Conservation (phyloP, 2,113 vertebrate species). For the Stegostoma tigrinum region DNA sequence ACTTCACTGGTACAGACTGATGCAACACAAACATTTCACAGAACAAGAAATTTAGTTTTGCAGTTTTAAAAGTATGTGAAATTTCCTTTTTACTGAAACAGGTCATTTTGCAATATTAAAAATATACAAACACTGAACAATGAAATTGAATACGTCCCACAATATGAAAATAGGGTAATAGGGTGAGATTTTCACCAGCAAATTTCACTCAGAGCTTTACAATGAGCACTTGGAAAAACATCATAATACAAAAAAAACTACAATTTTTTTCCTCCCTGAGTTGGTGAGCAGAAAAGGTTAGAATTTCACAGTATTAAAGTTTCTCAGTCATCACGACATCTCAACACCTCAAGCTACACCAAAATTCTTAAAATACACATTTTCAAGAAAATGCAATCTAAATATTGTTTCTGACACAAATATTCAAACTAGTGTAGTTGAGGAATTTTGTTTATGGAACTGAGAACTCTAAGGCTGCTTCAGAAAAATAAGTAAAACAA, state of each 20-base stretch:
- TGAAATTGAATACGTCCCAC: not conserved
- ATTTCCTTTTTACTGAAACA: not conserved
- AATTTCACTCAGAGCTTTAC: not conserved
- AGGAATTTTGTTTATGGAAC: not conserved
- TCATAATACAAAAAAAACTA: conserved; percentile 8
- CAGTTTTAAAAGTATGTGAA: not conserved
- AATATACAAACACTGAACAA: conserved; percentile 17
- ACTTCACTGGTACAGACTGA: not conserved
- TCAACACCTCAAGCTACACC: not conserved
- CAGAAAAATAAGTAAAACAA: not conserved
- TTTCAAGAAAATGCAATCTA: not conserved
- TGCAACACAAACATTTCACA: conserved; percentile 9
- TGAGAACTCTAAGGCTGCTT: not conserved
- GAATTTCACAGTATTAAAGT: not conserved
- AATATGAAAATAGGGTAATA: not conserved
- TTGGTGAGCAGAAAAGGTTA: not conserved
- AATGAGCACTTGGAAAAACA: conserved; percentile 5
- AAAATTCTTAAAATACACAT: not conserved
- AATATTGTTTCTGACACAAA: not conserved
- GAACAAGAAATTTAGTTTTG: conserved; percentile 17
- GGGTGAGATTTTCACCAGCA: not conserved
- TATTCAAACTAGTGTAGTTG: not conserved
- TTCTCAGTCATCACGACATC: not conserved
- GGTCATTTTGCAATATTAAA: conserved; percentile 22
- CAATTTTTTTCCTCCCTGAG: not conserved